Base-by-base conservation (phyloP, 2,113 vertebrate species). In the Poecilia latipinna region DNA sequence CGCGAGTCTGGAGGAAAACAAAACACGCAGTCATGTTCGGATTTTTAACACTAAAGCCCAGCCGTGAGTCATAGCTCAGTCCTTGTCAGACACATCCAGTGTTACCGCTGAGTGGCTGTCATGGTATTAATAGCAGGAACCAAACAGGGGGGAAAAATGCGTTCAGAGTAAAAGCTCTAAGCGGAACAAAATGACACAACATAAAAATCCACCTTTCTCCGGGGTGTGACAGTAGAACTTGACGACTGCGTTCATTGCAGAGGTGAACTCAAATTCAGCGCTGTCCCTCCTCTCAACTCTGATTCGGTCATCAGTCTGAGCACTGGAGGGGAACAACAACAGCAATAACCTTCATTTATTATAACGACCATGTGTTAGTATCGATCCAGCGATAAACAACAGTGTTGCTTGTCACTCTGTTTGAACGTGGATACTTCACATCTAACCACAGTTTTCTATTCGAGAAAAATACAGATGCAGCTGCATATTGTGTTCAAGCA, bases 281-380 rank as follows among this genome's bases (percentile, higher is more conserved):
- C 83, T 87, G 82, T 95, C 93, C 92, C 96, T 96, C 71, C 92
- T 96, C 90, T 99, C 98, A 24, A 98, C 86, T 76, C 97, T 95
- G 84, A 97, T 95, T 75, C 95, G 94, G 90, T 99, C 98, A 63
- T 95, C 95, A 82, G 96, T 95, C 67, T 92, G 94, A 64, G 95
- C 73, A 48, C 98, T 99, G 93, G 28, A 48, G 77, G 73, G 65
- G 68, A 92, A 78, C 37, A 64, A 71, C 51, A 35, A 8, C 64
- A 60, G 31, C 2, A 37, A 35, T 13, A 35, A 64, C 68, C 33
- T 68, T 77, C 57, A 75, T 63, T 81, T 26, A 75, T 66, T 33
- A 28, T 39, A 33, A 24, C 8, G n/a, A 48, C 26, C 31, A 68
- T 29, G 65, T 12, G 42, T 70, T 44, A 68, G 35, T 29, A 64